Evolutionary conservation across 2,797 vertebrate genomes (phyloP), one percentile per base, ranked within the genome.

Genomic region (Orientallactaga sibirica): DNA sequence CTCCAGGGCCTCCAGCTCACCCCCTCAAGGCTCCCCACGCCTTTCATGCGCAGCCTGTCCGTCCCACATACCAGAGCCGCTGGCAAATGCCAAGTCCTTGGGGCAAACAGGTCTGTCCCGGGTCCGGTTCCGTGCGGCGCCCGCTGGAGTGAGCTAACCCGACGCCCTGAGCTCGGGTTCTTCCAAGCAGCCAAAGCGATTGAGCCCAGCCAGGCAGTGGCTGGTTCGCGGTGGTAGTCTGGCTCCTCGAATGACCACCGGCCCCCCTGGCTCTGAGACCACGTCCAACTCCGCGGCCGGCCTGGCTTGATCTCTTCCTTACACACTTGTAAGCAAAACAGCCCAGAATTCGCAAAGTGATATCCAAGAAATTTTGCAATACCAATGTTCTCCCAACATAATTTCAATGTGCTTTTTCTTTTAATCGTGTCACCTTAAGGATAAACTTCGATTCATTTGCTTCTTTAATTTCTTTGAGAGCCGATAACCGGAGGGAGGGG

Each of bases 91-190:
- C 1, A 62, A 61, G 22, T 10, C 58, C 2, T 24, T 27, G 29
- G 14, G 37, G 74, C 86, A 95, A 96, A 95, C 95, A 95, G 92
- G 95, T 97, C 84, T 85, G 33, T 37, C 83, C 68, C 18, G 0
- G 19, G 43, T 55, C 41, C 29, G 29, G 24, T 5, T 61, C 0
- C 5, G 62, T 1, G 73, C 16, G 55, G 52, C 10, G 27, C 61
- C 14, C 14, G 3, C 55, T 3, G 18, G 48, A 48, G 48, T 0
- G 22, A 27, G 55, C 66, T 10, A 1, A 2, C 15, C 7, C 3
- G 7, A 58, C 37, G 73, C 52, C 58, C 64, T 62, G 80, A 74
- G 41, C 83, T 88, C 64, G 1, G 48, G 11, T 19, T 70, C n/a
- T 25, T 9, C 6, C 18, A 10, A 9, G 71, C 71, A 14, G 58